These are phyloP conservation scores for Adelges cooleyi DNA, from an alignment of 1,140 invertebrate genomes.

Conservation along the genomic window DNA sequence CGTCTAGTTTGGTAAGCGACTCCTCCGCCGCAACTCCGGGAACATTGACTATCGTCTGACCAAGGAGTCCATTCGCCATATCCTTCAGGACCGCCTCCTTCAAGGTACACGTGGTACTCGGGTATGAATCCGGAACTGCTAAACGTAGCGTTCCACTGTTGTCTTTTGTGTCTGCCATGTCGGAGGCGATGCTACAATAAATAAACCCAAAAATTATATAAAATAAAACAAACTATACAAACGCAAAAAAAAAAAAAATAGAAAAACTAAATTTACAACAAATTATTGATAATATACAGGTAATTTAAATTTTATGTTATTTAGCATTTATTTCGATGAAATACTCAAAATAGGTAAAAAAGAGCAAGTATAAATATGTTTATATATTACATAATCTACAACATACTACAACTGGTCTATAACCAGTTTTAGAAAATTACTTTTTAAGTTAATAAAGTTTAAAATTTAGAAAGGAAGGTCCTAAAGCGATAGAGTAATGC, in stretches of 20 bases:
- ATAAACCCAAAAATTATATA: neutral
- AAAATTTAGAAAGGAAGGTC: too few relatives aligned
- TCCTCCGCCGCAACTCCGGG: conserved; percentile 79
- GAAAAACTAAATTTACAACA: neutral
- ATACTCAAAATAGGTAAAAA: too few relatives aligned
- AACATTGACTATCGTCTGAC: conserved; percentile 63
- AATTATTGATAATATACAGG: too few relatives aligned
- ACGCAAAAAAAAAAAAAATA: neutral
- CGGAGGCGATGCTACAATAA: conserved; percentile 38
- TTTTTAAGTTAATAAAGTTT: too few relatives aligned
- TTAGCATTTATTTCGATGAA: too few relatives aligned
- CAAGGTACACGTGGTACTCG: conserved; percentile 14
- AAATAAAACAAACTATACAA: neutral
- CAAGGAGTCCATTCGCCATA: conserved; percentile 59
- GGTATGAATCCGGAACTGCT: conserved; percentile 45
- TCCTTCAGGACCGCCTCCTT: conserved; percentile 43
- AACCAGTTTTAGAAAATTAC: too few relatives aligned
- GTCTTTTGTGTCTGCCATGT: conserved; percentile 54
- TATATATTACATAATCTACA: too few relatives aligned
- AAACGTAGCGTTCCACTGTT: conserved; percentile 40
- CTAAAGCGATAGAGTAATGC: too few relatives aligned
- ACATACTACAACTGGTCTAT: too few relatives aligned
- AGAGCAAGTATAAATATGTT: too few relatives aligned
- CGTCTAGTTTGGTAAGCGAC: conserved; percentile 62
- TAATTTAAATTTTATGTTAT: too few relatives aligned